Base-by-base conservation (phyloP, 2,888 invertebrate genomes). In the Phorcus lineatus region DNA sequence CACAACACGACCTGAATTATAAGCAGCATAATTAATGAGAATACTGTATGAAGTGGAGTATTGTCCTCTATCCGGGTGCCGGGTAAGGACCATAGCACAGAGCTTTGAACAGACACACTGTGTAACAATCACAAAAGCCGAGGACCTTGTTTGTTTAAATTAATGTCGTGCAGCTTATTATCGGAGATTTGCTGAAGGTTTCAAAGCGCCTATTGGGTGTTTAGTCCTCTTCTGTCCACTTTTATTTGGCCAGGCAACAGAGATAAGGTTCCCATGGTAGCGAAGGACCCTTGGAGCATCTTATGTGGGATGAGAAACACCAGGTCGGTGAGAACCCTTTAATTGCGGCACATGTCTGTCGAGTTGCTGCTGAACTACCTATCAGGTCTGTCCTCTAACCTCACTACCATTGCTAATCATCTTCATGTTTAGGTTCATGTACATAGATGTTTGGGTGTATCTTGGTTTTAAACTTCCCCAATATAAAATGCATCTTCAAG, bases 181-280 rank as follows among this genome's bases (percentile, higher is more conserved):
- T 70, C 70, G 40, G 70, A 17, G 70, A 70, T 70, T 70, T 70
- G 67, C n/a, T 28, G 28, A 13, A 36, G n/a, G 28, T 55, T 67
- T 67, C 9, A 36, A 36, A 19, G 40, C 19, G 40, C n/a, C 16
- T 13, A 13, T 70, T n/a, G 70, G 70, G 36, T 16, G 40, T n/a
- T 70, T 36, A 70, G 36, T 40, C 40, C 19, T 31, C 70, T 19
- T 36, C 36, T 17, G 70, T 70, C 36, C 36, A 11, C 19, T 31
- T 70, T 17, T 70, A 70, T 70, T 70, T 70, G 70, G 36, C 19
- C 70, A 70, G 70, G 70, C 70, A 36, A 40, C 70, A 31, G 36
- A 36, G 70, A 70, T 70, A 70, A 70, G 70, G 70, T 70, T 36
- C 36, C 70, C 70, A 36, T 36, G 40, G 70, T 28, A 62, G 28